These are phyloP conservation scores for Sinopyrophorus schimmeli DNA, from an alignment of 2,888 invertebrate species.

Conservation along the genomic window DNA sequence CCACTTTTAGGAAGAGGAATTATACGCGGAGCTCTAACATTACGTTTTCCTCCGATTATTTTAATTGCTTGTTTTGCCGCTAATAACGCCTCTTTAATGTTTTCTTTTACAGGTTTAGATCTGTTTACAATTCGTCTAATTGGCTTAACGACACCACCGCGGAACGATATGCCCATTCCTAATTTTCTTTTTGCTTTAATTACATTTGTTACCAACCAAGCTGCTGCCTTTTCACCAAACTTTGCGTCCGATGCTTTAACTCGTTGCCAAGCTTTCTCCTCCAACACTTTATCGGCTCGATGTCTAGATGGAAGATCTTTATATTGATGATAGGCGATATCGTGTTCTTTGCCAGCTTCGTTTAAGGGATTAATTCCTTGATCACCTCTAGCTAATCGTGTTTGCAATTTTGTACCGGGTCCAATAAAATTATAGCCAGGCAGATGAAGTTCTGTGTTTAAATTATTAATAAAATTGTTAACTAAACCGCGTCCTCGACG, in stretches of 20 bases:
- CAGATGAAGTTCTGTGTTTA: too few species aligned
- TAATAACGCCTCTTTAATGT: not conserved
- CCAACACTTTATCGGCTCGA: constrained; percentile 45
- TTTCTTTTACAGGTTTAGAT: not conserved
- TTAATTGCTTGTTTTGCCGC: constrained; percentile 1
- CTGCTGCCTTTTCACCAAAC: constrained; percentile 43
- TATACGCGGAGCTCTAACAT: constrained; percentile 22
- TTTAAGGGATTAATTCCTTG: constrained; percentile 44
- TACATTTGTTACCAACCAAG: constrained; percentile 39
- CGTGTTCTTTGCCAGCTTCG: constrained; percentile 44
- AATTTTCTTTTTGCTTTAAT: constrained; percentile 39
- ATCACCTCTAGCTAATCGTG: constrained; percentile 44
- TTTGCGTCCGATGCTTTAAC: constrained; percentile 41
- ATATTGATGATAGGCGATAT: constrained; percentile 42
- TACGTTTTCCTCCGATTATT: constrained; percentile 13
- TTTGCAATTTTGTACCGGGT: constrained; percentile 38
- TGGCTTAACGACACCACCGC: too few species aligned
- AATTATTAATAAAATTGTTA: too few species aligned
- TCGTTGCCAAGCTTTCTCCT: constrained; percentile 43
- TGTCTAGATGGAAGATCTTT: constrained; percentile 38
- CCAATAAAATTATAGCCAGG: constrained; percentile 30
- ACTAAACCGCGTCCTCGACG: too few species aligned
- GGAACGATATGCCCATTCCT: too few species aligned
- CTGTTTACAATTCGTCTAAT: constrained; percentile 3
- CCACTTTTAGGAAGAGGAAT: constrained; percentile 46